Conservation (phyloP, 2,113 vertebrate species). For the Physeter macrocephalus region DNA sequence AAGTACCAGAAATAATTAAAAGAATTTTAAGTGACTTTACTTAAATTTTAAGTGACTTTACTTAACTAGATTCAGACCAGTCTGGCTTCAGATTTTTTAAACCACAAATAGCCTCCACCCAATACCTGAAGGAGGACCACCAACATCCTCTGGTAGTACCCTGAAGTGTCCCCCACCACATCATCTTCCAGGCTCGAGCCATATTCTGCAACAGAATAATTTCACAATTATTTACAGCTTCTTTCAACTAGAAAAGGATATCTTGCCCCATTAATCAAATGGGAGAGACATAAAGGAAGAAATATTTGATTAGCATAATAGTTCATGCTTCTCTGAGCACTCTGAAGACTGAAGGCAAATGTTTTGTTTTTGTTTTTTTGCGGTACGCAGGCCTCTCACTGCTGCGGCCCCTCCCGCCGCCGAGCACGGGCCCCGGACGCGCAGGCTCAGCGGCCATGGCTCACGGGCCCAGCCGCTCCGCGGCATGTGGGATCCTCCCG, state of each 20-base stretch:
- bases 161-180: slow-evolving; percentile 90
- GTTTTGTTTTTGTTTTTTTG: no score
- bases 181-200: slow-evolving; percentile 90
- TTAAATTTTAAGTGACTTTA: not conserved
- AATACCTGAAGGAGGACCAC: slow-evolving; percentile 94
- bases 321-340: not conserved
- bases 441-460: no score
- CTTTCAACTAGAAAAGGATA: not conserved
- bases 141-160: slow-evolving; percentile 91
- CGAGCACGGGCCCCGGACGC: no score
- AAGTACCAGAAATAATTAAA: not conserved
- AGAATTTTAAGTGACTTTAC: not conserved
- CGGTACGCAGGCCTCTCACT: no score
- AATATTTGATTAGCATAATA: not conserved
- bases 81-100: not conserved
- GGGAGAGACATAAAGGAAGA: not conserved
- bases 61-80: not conserved
- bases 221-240: not conserved
- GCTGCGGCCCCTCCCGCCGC: no score
- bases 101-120: not conserved
- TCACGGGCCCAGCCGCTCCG: no score
- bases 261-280: not conserved
- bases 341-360: not conserved
- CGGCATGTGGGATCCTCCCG: no score
- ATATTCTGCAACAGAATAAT: slow-evolving; percentile 85